Evolutionary conservation across 1,140 invertebrate species (phyloP).

Genomic region (Meloidogyne exigua): DNA sequence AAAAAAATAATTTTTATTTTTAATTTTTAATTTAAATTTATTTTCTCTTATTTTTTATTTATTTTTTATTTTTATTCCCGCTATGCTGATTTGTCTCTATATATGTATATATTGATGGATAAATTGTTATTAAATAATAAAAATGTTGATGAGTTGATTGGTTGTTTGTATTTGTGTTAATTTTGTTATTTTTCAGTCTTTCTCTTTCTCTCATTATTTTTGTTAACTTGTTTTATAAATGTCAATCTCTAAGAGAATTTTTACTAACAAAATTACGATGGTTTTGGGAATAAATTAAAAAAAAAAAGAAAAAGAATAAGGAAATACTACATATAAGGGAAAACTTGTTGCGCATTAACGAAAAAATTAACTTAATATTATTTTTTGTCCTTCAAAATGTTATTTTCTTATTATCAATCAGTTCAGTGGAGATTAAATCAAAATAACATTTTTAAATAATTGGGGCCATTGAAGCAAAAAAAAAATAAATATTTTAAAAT

Average conservation of each 20-base stretch:
- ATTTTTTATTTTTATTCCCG: too few relatives aligned
- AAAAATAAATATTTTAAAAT: background rate
- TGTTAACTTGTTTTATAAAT: background rate
- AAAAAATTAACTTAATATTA: background rate
- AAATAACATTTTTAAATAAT: background rate
- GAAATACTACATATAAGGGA: background rate
- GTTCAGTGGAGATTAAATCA: background rate
- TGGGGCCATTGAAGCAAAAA: background rate
- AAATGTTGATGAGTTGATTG: background rate
- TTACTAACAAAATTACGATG: background rate
- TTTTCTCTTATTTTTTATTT: background rate
- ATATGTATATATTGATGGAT: background rate
- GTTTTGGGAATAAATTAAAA: background rate
- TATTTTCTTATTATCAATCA: background rate
- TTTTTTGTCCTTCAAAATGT: slow-evolving; percentile 8
- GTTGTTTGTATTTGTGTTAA: background rate
- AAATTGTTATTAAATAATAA: background rate
- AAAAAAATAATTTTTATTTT: background rate
- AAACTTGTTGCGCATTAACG: background rate
- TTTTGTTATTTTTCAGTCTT: background rate
- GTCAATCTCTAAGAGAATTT: slow-evolving; percentile 13
- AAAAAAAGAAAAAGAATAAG: background rate
- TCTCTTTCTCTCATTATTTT: background rate
- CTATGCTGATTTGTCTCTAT: slow-evolving; percentile 5
- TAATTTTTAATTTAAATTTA: background rate